Base-by-base conservation (phyloP, 2,113 vertebrate species). In the Illadopsis cleaveri region DNA sequence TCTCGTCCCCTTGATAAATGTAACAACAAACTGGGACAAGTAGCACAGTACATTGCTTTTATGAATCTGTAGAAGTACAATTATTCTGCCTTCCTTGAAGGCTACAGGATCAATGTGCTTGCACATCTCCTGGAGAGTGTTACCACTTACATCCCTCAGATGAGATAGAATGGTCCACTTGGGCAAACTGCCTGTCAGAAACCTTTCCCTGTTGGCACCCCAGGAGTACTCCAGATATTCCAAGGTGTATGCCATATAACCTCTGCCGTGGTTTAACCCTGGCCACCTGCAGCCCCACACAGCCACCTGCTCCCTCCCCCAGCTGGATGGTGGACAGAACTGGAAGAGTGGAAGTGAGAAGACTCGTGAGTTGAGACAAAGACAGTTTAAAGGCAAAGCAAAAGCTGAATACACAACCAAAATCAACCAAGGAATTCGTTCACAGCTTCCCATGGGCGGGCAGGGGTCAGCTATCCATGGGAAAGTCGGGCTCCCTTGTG, bases 221-320 rank as follows among this genome's bases (percentile, higher is more conserved):
- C 44, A 45, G 10, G 12, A 56, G 5, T 10, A 13, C 8, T 51
- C 45, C 40, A 35, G 37, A 25, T 30, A 5, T 15, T 14, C 37
- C 72, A 84, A 50, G 31, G n/a, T 45, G 10, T 15, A 9, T 38
- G 16, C n/a, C 62, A 38, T 16, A 10, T 12, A 31, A 57, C 28
- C 17, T 58, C 22, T 71, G 56, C 50, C 17, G 1, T 58, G 38
- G 9, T 47, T 75, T 85, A 90, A 68, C 19, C 25, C 19, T 21
- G 17, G 13, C 38, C 35, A 50, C 15, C 25, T 50, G 1, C 61
- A 66, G 3, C 24, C 23, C 12, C 42, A 84, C 16, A 7, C 31
- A 27, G 21, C 3, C 0, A 0, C 35, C 54, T 4, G 0, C 25
- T 28, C 21, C 48, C 13, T 78, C 42, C 5, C 18, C 6, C 16